Evolutionary conservation across 2,113 vertebrate species (phyloP).

Genomic region (Atrichornis clamosus): DNA sequence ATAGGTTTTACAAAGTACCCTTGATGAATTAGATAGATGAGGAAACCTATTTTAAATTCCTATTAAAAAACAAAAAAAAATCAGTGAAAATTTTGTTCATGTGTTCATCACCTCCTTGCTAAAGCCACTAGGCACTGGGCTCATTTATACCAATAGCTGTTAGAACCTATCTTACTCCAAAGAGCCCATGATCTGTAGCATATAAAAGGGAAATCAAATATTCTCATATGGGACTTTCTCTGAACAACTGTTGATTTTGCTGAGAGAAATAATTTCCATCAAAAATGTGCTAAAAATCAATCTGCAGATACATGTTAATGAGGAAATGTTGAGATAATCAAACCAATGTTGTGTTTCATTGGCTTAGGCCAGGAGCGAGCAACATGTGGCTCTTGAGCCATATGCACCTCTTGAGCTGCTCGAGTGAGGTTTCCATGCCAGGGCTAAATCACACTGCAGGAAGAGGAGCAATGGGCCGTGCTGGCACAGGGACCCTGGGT

Average conservation of each 20-base stretch:
- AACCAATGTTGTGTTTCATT: background rate
- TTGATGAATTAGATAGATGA: background rate
- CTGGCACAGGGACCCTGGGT: background rate
- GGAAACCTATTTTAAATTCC: background rate
- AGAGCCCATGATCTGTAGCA: background rate
- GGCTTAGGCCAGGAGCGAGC: background rate
- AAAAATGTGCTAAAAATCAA: background rate
- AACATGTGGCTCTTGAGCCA: conserved; percentile 21
- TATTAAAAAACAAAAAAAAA: background rate
- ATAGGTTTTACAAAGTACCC: background rate
- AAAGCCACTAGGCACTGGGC: background rate
- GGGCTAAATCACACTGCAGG: background rate
- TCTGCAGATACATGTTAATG: background rate
- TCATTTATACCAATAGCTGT: background rate
- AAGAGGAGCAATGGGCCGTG: conserved; percentile 29
- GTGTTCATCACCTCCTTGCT: background rate
- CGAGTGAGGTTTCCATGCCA: background rate
- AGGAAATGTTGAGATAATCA: background rate
- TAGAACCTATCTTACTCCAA: background rate
- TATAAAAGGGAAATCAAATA: background rate
- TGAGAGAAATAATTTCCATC: background rate
- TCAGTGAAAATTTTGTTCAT: background rate
- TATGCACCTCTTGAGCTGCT: background rate
- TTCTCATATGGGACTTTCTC: background rate
- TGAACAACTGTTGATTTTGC: conserved; percentile 5